These are phyloP conservation scores for Fabriciana adippe DNA, from an alignment of 2,888 invertebrate genomes.

Conservation along the genomic window DNA sequence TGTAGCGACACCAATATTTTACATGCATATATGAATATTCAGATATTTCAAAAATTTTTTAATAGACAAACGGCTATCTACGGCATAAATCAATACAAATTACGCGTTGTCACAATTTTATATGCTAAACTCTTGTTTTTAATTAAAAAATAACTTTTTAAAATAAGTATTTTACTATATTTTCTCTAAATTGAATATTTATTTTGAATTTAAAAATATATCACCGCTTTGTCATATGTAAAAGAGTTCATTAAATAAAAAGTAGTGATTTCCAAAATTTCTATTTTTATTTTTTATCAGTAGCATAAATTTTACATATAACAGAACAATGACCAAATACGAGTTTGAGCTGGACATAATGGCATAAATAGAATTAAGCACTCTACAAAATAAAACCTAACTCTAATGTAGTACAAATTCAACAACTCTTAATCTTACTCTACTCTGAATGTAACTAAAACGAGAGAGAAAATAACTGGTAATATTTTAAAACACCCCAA, in stretches of 20 bases:
- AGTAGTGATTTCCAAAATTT: no score
- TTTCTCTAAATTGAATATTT: constrained; percentile 10
- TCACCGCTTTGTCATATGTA: neutral
- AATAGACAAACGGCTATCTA: neutral
- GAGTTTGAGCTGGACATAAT: no score
- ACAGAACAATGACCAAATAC: no score
- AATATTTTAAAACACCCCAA: constrained; percentile 45
- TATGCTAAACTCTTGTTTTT: constrained; percentile 3
- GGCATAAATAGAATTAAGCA: no score
- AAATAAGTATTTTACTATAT: neutral
- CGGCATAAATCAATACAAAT: constrained; percentile 3
- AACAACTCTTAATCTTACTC: neutral
- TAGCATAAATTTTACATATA: no score
- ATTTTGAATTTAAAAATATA: neutral
- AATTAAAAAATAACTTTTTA: neutral
- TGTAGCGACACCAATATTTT: constrained; percentile 22
- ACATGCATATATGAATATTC: constrained; percentile 22
- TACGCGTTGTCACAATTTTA: neutral
- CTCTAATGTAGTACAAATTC: no score
- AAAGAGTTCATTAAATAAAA: neutral
- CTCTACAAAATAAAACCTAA: no score
- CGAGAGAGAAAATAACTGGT: constrained; percentile 9
- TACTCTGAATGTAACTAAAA: constrained; percentile 1
- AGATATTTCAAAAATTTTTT: neutral
- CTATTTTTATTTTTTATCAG: no score